Conservation (phyloP, 2,888 invertebrate genomes). For the Xestobium rufovillosum region DNA sequence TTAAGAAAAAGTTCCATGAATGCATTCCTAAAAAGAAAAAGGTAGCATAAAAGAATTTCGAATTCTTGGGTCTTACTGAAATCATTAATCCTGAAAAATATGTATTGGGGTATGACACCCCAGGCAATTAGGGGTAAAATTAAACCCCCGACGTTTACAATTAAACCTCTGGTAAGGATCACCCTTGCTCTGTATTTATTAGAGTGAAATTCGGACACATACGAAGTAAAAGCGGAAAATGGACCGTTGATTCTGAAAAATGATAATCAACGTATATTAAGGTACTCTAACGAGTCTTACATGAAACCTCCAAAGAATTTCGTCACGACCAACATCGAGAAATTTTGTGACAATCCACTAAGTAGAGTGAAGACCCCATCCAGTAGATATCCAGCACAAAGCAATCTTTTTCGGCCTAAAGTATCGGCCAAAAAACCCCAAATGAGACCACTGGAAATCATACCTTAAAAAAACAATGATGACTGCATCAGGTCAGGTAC, state of each 20-base stretch:
- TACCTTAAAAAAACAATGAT: constrained; percentile 47
- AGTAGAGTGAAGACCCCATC: constrained; percentile 57
- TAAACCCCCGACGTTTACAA: constrained; percentile 56
- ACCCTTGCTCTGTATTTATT: constrained; percentile 56
- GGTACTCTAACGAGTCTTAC: constrained; percentile 46
- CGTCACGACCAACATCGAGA: constrained; percentile 58
- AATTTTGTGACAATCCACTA: constrained; percentile 58
- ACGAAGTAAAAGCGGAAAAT: constrained; percentile 63
- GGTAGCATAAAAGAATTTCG: neutral
- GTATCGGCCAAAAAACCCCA: constrained; percentile 77
- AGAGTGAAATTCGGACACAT: constrained; percentile 67
- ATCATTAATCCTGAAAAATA: constrained; percentile 44
- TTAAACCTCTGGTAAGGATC: constrained; percentile 58
- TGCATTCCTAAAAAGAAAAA: constrained; percentile 45
- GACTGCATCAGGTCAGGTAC: neutral
- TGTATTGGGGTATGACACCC: constrained; percentile 57
- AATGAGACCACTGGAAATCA: constrained; percentile 64
- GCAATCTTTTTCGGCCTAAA: constrained; percentile 58
- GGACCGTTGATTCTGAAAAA: constrained; percentile 58
- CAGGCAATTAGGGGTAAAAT: constrained; percentile 64
- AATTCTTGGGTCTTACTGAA: constrained; percentile 31
- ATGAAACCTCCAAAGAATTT: constrained; percentile 67
- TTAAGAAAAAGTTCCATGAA: constrained; percentile 56
- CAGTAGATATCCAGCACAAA: constrained; percentile 58
- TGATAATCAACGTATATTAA: constrained; percentile 21